Evolutionary conservation across 2,888 invertebrate genomes (phyloP), one percentile per base, ranked within the genome.

Genomic region (Tryphoninae sp.): DNA sequence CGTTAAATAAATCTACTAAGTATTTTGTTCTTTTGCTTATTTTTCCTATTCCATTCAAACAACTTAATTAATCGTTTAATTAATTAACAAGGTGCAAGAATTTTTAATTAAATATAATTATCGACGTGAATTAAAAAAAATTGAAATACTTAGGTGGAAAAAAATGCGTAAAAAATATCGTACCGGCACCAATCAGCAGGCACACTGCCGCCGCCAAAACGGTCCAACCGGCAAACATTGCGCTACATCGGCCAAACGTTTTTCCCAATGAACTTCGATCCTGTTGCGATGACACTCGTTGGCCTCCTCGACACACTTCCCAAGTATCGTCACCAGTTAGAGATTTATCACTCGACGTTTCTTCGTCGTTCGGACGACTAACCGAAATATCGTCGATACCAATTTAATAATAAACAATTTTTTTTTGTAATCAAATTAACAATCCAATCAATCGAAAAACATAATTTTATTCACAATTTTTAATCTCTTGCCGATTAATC

Each of bases 161-260:
- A 53, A 65, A 42, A 71, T 45, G 58, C 13, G 13, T 6, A 49
- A 59, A 69, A 65, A 79, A 72, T 61, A 77, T 83, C 88, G 86
- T 83, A 89, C 89, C 88, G 62, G 83, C 84, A 68, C 84, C 84
- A 62, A 84, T 81, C 53, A 86, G 83, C 71, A 89, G 86, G 84
- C 86, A 88, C 65, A 86, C 85, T 81, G 84, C 78, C 76, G 85
- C 79, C 76, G 86, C 83, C 81, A 87, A 82, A 83, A 87, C 74
- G 83, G 77, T 85, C 84, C 85, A 84, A 79, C 85, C 82, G 81
- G 81, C 83, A 72, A 87, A 87, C 89, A 89, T 89, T 82, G 87
- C 89, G 88, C 86, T 88, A 84, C 89, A 89, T 89, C 81, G 85
- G 86, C 87, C 85, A 77, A 75, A 64, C 49, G 61, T 80, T 80